Percentiles rank a stretch among this genome's conserved stretches.
Evolutionary conservation across 1,140 invertebrate species (phyloP).

Genomic region (Notospermus geniculatus): DNA sequence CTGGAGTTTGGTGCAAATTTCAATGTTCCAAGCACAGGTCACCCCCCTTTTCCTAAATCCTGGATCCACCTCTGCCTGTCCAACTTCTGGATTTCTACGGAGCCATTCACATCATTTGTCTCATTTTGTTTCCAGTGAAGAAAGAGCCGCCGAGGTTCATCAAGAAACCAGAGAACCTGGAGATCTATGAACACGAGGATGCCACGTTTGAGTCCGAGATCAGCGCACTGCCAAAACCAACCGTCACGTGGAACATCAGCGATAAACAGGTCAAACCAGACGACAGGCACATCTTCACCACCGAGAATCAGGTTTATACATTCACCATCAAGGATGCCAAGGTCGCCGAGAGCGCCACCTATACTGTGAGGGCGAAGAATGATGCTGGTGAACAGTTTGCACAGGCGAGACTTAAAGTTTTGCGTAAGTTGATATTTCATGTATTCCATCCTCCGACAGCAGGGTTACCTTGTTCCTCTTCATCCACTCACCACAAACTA

Average conservation of each 20-base stretch:
- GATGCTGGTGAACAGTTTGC: conserved; percentile 69
- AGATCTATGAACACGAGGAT: conserved; percentile 42
- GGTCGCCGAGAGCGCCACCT: conserved; percentile 79
- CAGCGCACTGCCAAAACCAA: conserved; percentile 50
- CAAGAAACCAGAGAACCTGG: conserved; percentile 46
- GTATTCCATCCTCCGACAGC: no score
- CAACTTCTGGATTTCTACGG: background rate
- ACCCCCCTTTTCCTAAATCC: no score
- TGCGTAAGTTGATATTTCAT: conserved; percentile 39
- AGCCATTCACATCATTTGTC: background rate
- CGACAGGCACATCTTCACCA: conserved; percentile 72
- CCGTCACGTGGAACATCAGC: conserved; percentile 45
- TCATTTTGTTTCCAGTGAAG: conserved; percentile 43
- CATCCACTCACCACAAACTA: no score
- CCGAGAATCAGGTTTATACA: conserved; percentile 90
- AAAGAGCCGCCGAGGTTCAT: conserved; percentile 52
- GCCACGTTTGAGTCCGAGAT: conserved; percentile 54
- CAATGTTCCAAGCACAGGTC: no score
- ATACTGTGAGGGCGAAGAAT: conserved; percentile 88
- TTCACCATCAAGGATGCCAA: conserved; percentile 81
- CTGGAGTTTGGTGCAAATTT: no score
- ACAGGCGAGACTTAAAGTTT: conserved; percentile 44
- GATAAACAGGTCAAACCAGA: conserved; percentile 34
- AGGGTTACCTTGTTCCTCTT: no score
- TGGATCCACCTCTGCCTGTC: no score